Evolutionary conservation across 2,797 vertebrate species (phyloP), one percentile per base, ranked within the genome.

Genomic region (Gymnopithys bicolor): DNA sequence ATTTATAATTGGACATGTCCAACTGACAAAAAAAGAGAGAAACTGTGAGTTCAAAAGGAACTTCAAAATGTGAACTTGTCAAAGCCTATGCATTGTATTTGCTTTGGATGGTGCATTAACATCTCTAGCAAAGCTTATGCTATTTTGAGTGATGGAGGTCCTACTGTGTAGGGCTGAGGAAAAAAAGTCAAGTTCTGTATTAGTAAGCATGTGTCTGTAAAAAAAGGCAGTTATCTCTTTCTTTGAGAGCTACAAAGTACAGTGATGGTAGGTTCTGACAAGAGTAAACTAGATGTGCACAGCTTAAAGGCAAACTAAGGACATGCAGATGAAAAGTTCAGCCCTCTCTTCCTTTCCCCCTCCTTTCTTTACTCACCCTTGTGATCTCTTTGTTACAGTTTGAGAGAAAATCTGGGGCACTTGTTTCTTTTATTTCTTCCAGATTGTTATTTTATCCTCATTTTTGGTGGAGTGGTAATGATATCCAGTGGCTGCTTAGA

Each of bases 151-250:
- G 69, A 70, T 19, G 79, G 83, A 76, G 71, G 71, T 52, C 77
- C 88, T 89, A 93, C 93, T 94, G 92, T 83, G 93, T 83, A 80
- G 62, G 33, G 35, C 45, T 46, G 32, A 33, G 19, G 49, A 35
- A 45, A 90, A 69, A 92, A 85, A 82, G 45, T 19, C 43, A 73
- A 82, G 48, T 87, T 96, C 84, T 81, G 32, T 86, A 85, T 95
- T 95, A 89, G 87, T 92, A 85, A 95, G 82, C 89, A 84, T 92
- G 51, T 89, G 89, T 86, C 77, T 95, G 59, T 77, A 13, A 80
- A 90, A 95, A 97, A 96, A 89, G 85, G 86, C 92, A 96, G 97
- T 97, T 96, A 89, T 97, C 79, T 95, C 87, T 90, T 92, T 94
- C 84, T 93, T 96, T 93, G 92, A 75, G 59, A 94, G 59, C 70